These are phyloP conservation scores for Peromyscus maniculatus DNA, from an alignment of 2,113 vertebrate genomes.

Conservation along the genomic window DNA sequence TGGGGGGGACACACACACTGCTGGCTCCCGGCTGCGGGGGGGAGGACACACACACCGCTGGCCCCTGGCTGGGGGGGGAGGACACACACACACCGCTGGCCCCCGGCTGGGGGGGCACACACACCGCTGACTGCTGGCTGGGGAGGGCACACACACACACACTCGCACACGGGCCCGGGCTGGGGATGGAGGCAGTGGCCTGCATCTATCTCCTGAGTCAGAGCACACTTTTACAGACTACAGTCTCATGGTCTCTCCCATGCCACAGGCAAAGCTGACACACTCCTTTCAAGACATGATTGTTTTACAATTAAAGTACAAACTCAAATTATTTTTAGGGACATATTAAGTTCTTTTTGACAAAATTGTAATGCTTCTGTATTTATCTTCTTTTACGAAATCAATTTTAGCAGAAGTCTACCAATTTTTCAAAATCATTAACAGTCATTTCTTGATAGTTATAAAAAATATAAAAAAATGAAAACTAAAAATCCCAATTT, in stretches of 20 bases:
- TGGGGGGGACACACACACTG: no score
- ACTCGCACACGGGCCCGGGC: no score
- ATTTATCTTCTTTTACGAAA: conserved; percentile 55
- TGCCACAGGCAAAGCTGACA: background rate
- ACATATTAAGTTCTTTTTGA: conserved; percentile 10
- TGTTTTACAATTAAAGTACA: conserved; percentile 45
- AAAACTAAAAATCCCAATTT: conserved; percentile 53
- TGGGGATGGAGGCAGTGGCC: background rate
- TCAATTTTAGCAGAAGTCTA: background rate
- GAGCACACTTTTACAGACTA: background rate
- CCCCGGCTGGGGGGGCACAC: no score
- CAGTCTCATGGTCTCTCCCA: background rate
- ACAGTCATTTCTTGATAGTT: background rate
- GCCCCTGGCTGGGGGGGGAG: no score
- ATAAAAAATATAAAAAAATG: conserved; percentile 43
- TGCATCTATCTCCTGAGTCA: conserved; percentile 15
- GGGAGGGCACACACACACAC: no score
- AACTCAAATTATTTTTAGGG: conserved; percentile 55
- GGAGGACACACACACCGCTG: no score
- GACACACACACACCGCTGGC: no score
- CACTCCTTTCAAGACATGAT: background rate
- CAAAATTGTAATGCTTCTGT: conserved; percentile 8
- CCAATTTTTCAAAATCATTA: conserved; percentile 58
- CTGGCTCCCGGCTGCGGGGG: no score
- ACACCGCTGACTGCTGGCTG: no score